Percentiles rank a stretch among this genome's conserved stretches.
Conservation (phyloP, 1,140 invertebrate genomes). For the Meloidogyne chitwoodi region DNA sequence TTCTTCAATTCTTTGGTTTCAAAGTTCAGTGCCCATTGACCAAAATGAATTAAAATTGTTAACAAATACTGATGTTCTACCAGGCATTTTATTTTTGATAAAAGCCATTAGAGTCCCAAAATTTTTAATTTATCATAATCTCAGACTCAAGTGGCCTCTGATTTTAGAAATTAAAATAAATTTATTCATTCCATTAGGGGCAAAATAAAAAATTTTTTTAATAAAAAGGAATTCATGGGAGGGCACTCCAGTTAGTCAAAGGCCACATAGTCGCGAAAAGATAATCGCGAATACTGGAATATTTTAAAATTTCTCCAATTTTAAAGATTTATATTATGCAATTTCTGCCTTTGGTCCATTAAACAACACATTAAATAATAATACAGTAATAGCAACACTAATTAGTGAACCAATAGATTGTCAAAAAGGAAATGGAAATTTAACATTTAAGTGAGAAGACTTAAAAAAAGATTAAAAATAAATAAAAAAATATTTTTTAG, state of each 20-base stretch:
- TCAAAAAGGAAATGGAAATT: neutral
- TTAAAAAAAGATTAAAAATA: neutral
- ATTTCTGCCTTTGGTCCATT: conserved; percentile 8
- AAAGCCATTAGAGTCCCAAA: too few relatives aligned
- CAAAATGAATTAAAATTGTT: neutral
- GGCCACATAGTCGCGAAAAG: too few relatives aligned
- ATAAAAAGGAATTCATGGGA: too few relatives aligned
- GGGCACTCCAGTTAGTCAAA: too few relatives aligned
- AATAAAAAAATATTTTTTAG: neutral
- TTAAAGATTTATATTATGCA: conserved; percentile 4
- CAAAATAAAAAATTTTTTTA: too few relatives aligned
- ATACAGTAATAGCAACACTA: conserved; percentile 11
- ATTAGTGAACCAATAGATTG: conserved; percentile 16
- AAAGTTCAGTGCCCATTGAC: conserved; percentile 12
- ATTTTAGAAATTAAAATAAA: too few relatives aligned
- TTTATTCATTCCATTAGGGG: too few relatives aligned
- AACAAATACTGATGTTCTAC: conserved; percentile 5
- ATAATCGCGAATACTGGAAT: too few relatives aligned
- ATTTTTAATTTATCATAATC: too few relatives aligned
- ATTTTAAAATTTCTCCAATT: neutral
- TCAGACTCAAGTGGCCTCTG: too few relatives aligned
- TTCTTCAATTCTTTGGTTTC: conserved; percentile 16
- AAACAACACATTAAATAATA: neutral
- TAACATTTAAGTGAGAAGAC: conserved; percentile 3
- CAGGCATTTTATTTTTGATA: neutral